Evolutionary conservation across 2,888 invertebrate species (phyloP).

Genomic region (Drosophila pseudotakahashii): DNA sequence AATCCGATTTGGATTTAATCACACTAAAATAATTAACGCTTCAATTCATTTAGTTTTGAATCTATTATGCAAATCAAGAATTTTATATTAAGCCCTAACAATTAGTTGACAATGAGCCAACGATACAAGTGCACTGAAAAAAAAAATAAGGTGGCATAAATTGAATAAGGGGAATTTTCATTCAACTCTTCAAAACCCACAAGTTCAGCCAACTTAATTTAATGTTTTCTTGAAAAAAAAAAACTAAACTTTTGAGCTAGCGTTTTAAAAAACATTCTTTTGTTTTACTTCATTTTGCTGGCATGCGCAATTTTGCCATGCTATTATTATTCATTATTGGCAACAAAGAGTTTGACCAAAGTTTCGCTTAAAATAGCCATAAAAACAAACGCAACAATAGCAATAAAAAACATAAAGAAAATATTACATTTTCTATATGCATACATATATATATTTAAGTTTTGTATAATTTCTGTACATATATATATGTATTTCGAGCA

Average conservation of each 20-base stretch:
- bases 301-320: conserved; percentile 4
- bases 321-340: conserved; percentile 24
- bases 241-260: not conserved
- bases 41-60: not conserved
- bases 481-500: conserved; percentile 19
- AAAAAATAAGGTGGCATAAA: not conserved
- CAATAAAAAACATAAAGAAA: conserved; percentile 28
- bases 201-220: not conserved
- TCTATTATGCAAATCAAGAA: conserved; percentile 1
- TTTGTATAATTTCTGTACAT: conserved; percentile 14
- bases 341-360: conserved; percentile 13
- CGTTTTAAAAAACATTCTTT: not conserved
- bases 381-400: conserved; percentile 20
- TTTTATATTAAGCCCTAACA: not conserved
- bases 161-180: too few species aligned
- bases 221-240: not conserved
- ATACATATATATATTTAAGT: conserved; percentile 8
- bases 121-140: not conserved
- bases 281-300: not conserved
- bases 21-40: not conserved
- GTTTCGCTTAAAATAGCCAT: conserved; percentile 21
- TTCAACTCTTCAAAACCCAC: too few species aligned
- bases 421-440: conserved; percentile 21
- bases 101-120: conserved; percentile 1
- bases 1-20: not conserved